These are phyloP conservation scores for Meteorus sp. DNA, from an alignment of 1,140 invertebrate genomes.

Conservation along the genomic window DNA sequence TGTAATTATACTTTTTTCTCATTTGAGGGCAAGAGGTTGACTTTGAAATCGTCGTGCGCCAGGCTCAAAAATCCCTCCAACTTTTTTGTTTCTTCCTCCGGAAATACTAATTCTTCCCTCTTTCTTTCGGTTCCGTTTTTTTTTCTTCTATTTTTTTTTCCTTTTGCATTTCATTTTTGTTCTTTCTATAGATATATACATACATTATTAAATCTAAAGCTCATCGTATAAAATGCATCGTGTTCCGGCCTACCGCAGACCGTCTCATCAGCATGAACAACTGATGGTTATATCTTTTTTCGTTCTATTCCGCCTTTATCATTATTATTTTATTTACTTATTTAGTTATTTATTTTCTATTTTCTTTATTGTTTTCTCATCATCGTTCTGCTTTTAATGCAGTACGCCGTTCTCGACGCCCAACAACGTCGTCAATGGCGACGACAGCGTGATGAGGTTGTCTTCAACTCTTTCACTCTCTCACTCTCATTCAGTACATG, in stretches of 20 bases:
- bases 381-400: neutral
- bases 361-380: neutral
- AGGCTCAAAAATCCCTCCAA: too few relatives aligned
- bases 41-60: too few relatives aligned
- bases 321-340: too few relatives aligned
- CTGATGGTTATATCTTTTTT: too few relatives aligned
- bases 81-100: too few relatives aligned
- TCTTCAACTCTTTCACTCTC: conserved; percentile 18
- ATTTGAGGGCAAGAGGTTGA: too few relatives aligned
- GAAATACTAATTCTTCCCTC: too few relatives aligned
- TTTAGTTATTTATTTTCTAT: neutral
- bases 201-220: conserved; percentile 32
- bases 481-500: conserved; percentile 8
- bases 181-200: conserved; percentile 28
- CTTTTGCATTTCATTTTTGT: neutral
- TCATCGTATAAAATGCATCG: conserved; percentile 32
- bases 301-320: too few relatives aligned
- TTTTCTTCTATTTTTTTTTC: too few relatives aligned
- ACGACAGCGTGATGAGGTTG: conserved; percentile 17
- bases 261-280: neutral
- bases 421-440: conserved; percentile 4
- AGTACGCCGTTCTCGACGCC: neutral
- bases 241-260: conserved; percentile 7
- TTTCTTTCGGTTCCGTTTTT: too few relatives aligned
- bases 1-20: too few relatives aligned